Evolutionary conservation across 1,140 invertebrate genomes (phyloP), one percentile per base, ranked within the genome.

Genomic region (Sesamia nonagrioides): DNA sequence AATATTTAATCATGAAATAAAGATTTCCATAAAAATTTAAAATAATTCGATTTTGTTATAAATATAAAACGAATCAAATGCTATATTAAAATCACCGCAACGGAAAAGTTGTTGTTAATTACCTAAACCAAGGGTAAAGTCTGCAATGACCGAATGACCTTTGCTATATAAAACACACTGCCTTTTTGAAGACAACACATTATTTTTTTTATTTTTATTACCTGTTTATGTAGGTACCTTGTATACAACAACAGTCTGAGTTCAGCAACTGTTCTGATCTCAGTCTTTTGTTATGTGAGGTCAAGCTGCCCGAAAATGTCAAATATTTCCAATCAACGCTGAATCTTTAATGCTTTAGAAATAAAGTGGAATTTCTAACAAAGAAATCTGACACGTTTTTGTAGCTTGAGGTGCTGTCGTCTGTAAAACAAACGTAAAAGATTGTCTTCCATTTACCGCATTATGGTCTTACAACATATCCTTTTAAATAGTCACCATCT

Each of bases 61-160:
- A n/a, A n/a, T n/a, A n/a, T 27, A 27, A 50, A 48, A 48, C 13
- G 15, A 27, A 68, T 48, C 13, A 50, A 48, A 48, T 48, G 4
- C 21, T 6, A 48, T 15, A 27, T 68, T 33, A 27, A 68, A 48
- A 27, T 5, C 60, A 42, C 37, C n/a, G 37, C 18, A 40, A 61
- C n/a, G 35, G 1, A 8, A 3, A n/a, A 11, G 9, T 42, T 17
- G 37, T 7, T 6, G 8, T 11, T 48, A 27, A 48, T 33, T 33
- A 42, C 40, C 3, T 11, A 11, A 42, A 40, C n/a, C 42, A 33
- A 48, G 42, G 63, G 11, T n/a, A 48, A 68, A 15, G 63, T 7
- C 18, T 68, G 17, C 42, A 13, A 5, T 48, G 63, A n/a, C 42
- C 63, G 63, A 68, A 68, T n/a, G 63, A 11, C 63, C 63, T 68